These are phyloP conservation scores for Hydra vulgaris DNA, from an alignment of 30 jellyfish, hydroid and myxozoan genomes.

Conservation along the genomic window DNA sequence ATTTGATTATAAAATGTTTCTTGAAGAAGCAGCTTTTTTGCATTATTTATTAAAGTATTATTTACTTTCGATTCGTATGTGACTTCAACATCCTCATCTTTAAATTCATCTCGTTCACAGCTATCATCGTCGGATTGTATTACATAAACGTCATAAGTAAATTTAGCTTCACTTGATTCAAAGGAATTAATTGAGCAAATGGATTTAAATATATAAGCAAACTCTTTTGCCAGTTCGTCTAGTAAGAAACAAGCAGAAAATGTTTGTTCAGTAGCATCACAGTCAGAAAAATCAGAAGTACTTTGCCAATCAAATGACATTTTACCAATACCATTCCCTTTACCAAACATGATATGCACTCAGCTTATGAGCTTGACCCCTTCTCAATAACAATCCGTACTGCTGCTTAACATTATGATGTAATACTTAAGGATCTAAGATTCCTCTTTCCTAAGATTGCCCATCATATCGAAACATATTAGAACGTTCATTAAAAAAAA, in stretches of 20 bases:
- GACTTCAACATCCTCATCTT: conserved; percentile 23
- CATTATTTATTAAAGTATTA: conserved; percentile 27
- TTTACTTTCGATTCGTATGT: conserved; percentile 33
- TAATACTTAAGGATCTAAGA: conserved; percentile 47
- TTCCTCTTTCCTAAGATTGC: conserved; percentile 85
- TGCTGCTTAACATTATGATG: conserved; percentile 22
- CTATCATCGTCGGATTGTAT: conserved; percentile 10
- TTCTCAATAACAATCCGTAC: conserved; percentile 56
- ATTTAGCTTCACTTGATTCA: not conserved
- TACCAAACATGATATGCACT: conserved; percentile 48
- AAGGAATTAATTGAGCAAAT: conserved; percentile 10
- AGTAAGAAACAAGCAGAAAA: conserved; percentile 55
- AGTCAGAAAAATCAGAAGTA: conserved; percentile 71
- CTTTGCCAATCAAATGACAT: conserved; percentile 65
- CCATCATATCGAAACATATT: conserved; percentile 58
- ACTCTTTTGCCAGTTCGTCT: conserved; percentile 24
- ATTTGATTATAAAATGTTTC: conserved; percentile 33
- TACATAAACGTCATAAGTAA: not conserved
- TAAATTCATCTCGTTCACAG: not conserved
- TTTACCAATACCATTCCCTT: conserved; percentile 37
- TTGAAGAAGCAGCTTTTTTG: conserved; percentile 45
- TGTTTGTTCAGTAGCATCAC: conserved; percentile 40
- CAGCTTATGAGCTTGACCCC: conserved; percentile 59
- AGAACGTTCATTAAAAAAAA: conserved; percentile 45
- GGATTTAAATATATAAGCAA: conserved; percentile 22